These are phyloP conservation scores for Sorex fumeus DNA, from an alignment of 2,113 vertebrate genomes.

Conservation along the genomic window DNA sequence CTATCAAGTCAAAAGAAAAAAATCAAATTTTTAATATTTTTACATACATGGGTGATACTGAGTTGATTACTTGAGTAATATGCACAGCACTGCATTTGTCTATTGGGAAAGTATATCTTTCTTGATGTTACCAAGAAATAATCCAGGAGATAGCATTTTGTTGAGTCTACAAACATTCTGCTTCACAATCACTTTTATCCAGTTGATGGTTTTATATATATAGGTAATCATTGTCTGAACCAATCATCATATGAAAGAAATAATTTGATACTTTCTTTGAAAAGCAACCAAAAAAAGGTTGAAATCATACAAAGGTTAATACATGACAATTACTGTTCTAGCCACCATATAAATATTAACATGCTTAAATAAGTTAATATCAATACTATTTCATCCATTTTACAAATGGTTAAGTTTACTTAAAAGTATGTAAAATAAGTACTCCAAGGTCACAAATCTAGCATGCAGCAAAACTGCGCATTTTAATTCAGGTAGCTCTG, in stretches of 20 bases:
- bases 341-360: neutral
- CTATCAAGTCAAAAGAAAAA: neutral
- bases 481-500: neutral
- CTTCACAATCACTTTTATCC: neutral
- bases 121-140: neutral
- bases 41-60: neutral
- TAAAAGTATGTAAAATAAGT: neutral
- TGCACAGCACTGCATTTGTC: no score
- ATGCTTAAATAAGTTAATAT: neutral
- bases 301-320: neutral
- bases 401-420: neutral
- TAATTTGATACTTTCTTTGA: neutral
- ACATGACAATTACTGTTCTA: neutral
- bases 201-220: neutral
- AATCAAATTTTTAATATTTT: slow-evolving; percentile 10
- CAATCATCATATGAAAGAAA: neutral
- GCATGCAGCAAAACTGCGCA: neutral
- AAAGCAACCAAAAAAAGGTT: neutral
- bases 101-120: neutral
- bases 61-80: neutral
- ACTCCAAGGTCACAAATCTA: neutral
- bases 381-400: neutral
- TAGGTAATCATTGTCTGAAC: neutral
- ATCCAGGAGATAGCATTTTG: neutral
- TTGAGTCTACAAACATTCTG: neutral